These are phyloP conservation scores for Pluvianellus socialis DNA, from an alignment of 2,113 vertebrate species.

Conservation along the genomic window DNA sequence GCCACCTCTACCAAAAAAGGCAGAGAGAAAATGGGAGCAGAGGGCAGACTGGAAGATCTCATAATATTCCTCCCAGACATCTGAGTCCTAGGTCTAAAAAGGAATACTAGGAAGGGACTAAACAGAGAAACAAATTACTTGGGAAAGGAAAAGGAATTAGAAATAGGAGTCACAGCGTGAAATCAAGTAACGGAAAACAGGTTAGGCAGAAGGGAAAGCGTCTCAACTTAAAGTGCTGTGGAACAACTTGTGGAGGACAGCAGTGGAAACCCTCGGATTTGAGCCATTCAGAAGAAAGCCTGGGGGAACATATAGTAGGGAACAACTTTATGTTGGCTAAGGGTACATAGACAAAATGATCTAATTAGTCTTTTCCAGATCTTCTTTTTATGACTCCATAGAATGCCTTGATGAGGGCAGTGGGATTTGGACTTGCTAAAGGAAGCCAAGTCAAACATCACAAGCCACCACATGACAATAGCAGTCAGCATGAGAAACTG, in stretches of 20 bases:
- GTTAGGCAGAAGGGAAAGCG: not conserved
- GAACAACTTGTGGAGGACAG: not conserved
- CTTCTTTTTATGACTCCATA: not conserved
- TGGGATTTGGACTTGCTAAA: not conserved
- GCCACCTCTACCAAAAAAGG: not conserved
- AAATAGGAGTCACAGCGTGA: not conserved
- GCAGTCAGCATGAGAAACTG: not conserved
- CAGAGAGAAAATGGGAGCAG: not conserved
- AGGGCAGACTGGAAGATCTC: not conserved
- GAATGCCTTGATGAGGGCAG: not conserved
- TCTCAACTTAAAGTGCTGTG: not conserved
- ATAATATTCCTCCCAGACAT: not conserved
- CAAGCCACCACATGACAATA: not conserved
- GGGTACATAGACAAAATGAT: not conserved
- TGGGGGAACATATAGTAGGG: not conserved
- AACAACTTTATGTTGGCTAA: not conserved
- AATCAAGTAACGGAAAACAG: not conserved
- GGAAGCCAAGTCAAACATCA: not conserved
- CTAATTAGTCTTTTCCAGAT: not conserved
- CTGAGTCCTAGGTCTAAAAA: not conserved
- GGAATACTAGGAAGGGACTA: not conserved
- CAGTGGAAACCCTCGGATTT: not conserved
- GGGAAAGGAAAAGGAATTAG: not conserved
- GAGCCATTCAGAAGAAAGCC: not conserved
- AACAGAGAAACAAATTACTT: not conserved